Evolutionary conservation across 2,797 vertebrate genomes (phyloP), one percentile per base, ranked within the genome.

Genomic region (Artibeus jamaicensis): DNA sequence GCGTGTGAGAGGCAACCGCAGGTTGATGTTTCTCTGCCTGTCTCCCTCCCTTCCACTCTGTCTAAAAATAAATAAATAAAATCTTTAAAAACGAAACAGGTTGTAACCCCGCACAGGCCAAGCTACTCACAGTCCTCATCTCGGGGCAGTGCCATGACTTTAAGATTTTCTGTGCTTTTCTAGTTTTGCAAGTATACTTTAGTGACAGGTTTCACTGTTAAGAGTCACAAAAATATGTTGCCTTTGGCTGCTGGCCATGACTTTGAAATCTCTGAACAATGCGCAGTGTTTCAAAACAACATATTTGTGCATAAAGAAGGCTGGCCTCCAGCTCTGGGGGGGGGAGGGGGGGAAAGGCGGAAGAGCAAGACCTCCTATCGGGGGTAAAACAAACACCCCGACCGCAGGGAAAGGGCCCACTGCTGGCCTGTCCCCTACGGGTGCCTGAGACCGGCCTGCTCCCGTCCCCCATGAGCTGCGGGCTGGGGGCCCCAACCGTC

Each of bases 381-480:
- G 7, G 0, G 77, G 79, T 34, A 65, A 81, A 46, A 15, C 22
- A 5, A 82, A 16, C 1, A 3, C 39, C 24, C 62, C 1, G 0
- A 10, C 9, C 24, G 67, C 55, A 78, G 44, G 71, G 73, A 21
- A 4, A 19, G 62, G 65, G 26, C 34, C 79, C 26, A 0, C 32
- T 1, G n/a, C 48, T 6, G 5, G 21, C 10, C 0, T 14, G 59
- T 29, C 57, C 71, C 71, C 14, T 26, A 8, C 1, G 0, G 0
- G 10, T 3, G 71, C 59, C 16, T 19, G 18, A 9, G 4, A 11
- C 10, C 0, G 8, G 9, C 42, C 39, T 16, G 11, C 97, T 95
- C 97, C 97, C 95, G 98, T 96, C 98, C 98, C 98, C 97, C 86
- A 0, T 97, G 98, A 98, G 44, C 65, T 26, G 65, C 21, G 4